Percentiles rank a stretch among this genome's conserved stretches.
Conservation (phyloP, 2,113 vertebrate species). For the Tachycineta bicolor region DNA sequence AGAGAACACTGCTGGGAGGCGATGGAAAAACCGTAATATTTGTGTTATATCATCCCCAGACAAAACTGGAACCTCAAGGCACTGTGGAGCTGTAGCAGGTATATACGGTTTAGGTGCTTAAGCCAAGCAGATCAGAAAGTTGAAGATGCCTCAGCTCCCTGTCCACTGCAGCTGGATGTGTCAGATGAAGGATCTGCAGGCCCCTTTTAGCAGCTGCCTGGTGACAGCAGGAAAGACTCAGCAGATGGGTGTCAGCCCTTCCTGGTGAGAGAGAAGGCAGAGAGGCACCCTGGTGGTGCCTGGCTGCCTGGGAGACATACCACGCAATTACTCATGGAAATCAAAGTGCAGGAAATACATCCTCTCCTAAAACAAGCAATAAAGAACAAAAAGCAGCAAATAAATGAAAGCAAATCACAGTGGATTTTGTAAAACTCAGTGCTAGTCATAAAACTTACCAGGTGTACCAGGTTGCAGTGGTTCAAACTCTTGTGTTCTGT, state of each 20-base stretch:
- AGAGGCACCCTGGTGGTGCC: background rate
- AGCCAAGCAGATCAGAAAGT: background rate
- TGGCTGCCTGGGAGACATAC: background rate
- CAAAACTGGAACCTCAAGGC: background rate
- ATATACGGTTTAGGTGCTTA: background rate
- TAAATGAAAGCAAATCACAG: fast-evolving
- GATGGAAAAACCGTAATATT: background rate
- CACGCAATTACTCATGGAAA: background rate
- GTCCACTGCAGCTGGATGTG: background rate
- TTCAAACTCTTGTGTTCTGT: background rate
- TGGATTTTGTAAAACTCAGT: background rate
- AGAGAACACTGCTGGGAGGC: background rate
- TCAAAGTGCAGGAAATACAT: background rate
- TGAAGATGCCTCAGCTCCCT: background rate
- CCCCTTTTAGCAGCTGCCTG: background rate
- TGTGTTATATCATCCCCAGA: background rate
- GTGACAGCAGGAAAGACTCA: background rate
- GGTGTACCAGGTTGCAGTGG: background rate
- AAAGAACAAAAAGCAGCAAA: background rate
- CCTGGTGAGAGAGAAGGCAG: background rate
- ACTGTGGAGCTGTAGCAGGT: fast-evolving
- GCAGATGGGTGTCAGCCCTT: background rate
- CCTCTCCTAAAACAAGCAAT: background rate
- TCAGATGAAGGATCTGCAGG: background rate
- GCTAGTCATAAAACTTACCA: background rate